Percentiles rank a stretch among this genome's conserved stretches.
Conservation (phyloP, 2,888 invertebrate genomes). For the Eubasilissa splendida region DNA sequence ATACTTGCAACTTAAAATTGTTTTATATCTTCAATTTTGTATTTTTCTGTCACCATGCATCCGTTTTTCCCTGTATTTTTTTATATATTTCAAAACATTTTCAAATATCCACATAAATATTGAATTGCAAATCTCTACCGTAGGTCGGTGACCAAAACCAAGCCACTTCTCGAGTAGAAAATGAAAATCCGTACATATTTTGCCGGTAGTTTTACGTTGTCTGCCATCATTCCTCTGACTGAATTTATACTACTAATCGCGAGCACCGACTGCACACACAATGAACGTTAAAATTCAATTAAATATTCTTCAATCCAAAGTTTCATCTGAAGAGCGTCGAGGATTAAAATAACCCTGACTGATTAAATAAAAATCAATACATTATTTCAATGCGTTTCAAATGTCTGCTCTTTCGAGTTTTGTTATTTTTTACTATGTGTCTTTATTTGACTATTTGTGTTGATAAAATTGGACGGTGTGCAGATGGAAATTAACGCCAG, state of each 20-base stretch:
- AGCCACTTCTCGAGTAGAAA: no score
- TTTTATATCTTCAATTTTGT: no score
- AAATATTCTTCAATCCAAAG: not conserved
- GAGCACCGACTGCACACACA: not conserved
- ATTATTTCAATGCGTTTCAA: not conserved
- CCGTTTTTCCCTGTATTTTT: no score
- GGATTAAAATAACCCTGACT: no score
- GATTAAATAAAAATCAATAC: no score
- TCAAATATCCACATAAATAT: not conserved
- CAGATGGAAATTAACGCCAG: constrained; percentile 25
- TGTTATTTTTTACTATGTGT: not conserved
- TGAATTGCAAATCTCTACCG: not conserved
- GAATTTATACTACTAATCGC: not conserved
- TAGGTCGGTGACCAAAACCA: not conserved
- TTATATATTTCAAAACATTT: not conserved
- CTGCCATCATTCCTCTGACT: not conserved
- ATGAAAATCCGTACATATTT: no score
- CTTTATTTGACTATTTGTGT: not conserved
- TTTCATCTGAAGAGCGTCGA: not conserved
- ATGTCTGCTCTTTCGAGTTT: not conserved
- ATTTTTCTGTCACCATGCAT: no score
- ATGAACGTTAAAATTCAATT: not conserved
- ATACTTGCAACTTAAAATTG: no score
- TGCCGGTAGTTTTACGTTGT: no score
- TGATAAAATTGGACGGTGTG: constrained; percentile 1